Evolutionary conservation across 2,113 vertebrate genomes (phyloP).

Genomic region (Osmerus eperlanus): DNA sequence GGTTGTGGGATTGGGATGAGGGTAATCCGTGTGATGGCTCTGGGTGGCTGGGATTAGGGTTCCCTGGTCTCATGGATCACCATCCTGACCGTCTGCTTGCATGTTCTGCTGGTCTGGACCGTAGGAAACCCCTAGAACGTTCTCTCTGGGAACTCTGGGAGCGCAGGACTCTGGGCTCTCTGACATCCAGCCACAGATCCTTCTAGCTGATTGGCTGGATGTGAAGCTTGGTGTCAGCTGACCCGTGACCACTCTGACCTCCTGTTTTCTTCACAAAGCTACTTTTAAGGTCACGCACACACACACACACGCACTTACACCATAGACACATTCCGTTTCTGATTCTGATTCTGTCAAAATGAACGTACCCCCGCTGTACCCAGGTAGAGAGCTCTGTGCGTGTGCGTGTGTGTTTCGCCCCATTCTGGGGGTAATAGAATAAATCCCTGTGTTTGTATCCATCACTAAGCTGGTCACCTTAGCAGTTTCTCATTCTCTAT

Average conservation of each 20-base stretch:
- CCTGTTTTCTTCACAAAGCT: too few species aligned
- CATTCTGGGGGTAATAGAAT: slow-evolving; percentile 6
- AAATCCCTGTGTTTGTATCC: slow-evolving; percentile 27
- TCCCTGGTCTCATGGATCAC: slow-evolving; percentile 30
- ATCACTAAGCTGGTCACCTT: slow-evolving; percentile 43
- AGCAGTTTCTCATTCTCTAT: slow-evolving; percentile 40
- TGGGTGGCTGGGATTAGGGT: slow-evolving; percentile 24
- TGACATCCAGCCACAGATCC: too few species aligned
- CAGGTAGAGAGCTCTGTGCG: too few species aligned
- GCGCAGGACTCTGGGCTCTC: too few species aligned
- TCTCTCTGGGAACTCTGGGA: slow-evolving; percentile 17
- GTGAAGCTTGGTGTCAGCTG: too few species aligned
- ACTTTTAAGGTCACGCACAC: too few species aligned
- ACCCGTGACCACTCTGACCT: too few species aligned
- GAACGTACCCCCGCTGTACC: too few species aligned
- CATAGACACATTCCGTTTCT: too few species aligned
- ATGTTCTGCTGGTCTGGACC: background rate
- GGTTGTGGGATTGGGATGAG: slow-evolving; percentile 38
- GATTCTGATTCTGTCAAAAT: too few species aligned
- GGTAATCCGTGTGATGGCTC: background rate
- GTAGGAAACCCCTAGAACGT: slow-evolving; percentile 18
- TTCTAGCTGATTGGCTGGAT: too few species aligned
- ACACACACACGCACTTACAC: too few species aligned
- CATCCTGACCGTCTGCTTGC: background rate
- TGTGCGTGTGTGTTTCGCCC: background rate